Evolutionary conservation across 2,113 vertebrate genomes (phyloP).

Genomic region (Labeo rohita): DNA sequence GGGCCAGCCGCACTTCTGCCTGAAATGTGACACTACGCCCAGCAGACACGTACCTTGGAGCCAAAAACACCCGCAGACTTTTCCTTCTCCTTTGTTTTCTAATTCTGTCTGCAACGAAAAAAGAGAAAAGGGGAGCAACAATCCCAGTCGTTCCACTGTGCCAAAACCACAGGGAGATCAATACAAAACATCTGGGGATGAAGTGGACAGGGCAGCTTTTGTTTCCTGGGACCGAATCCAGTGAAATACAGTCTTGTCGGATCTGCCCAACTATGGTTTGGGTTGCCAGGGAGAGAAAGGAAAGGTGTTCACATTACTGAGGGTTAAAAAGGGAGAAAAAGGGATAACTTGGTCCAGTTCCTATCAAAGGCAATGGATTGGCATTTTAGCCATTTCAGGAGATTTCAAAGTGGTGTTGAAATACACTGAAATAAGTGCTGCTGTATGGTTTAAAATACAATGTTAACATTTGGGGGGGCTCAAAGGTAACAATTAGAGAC

Average conservation of each 20-base stretch:
- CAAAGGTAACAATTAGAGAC: conserved; percentile 16
- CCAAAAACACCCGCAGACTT: conserved; percentile 49
- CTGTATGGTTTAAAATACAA: neutral
- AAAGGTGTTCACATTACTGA: conserved; percentile 63
- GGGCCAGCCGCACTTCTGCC: conserved; percentile 46
- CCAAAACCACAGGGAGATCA: conserved; percentile 70
- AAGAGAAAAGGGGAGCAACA: conserved; percentile 55
- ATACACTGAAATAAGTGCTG: neutral
- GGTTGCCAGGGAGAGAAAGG: conserved; percentile 61
- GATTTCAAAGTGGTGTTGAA: neutral
- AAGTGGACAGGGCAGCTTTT: conserved; percentile 71
- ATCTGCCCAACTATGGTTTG: conserved; percentile 65
- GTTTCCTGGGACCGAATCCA: conserved; percentile 68
- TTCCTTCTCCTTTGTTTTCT: conserved; percentile 58
- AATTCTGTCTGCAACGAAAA: conserved; percentile 50
- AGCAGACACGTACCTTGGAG: conserved; percentile 30
- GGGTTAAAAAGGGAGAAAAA: conserved; percentile 55
- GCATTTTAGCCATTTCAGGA: neutral
- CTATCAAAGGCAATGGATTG: neutral
- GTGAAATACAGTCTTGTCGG: conserved; percentile 64
- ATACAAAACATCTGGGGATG: conserved; percentile 77
- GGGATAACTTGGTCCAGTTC: neutral
- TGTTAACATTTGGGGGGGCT: neutral
- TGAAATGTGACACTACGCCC: conserved; percentile 48
- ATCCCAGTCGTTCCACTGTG: conserved; percentile 70